Percentiles rank a stretch among this genome's conserved stretches.
Evolutionary conservation across 2,888 invertebrate genomes (phyloP).

Genomic region (Drosophila stalkeri): DNA sequence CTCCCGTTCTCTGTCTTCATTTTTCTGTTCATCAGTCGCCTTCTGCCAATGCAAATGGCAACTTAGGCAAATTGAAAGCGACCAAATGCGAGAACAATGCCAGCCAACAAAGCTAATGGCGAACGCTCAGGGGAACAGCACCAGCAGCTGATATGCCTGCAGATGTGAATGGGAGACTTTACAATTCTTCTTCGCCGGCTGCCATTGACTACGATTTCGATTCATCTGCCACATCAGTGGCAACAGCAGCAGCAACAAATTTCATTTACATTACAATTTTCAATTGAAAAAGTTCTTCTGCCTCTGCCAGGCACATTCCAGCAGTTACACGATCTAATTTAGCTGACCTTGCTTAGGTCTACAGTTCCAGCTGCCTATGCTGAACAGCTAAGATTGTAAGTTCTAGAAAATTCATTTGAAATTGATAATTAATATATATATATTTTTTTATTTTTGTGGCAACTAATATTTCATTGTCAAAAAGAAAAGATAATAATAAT

Average conservation of each 20-base stretch:
- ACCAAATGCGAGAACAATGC: conserved; percentile 52
- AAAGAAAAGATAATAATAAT: too few species aligned
- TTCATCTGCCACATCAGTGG: conserved; percentile 19
- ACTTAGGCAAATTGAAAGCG: conserved; percentile 77
- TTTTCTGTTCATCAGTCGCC: not conserved
- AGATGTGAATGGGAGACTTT: conserved; percentile 3
- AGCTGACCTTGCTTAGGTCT: conserved; percentile 41
- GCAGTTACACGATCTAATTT: conserved; percentile 36
- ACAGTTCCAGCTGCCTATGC: conserved; percentile 7
- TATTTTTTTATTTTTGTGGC: too few species aligned
- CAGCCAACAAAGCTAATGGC: conserved; percentile 38
- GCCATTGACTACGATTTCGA: conserved; percentile 8
- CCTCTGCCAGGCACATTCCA: not conserved
- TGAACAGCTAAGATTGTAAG: not conserved
- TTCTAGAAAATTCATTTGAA: not conserved
- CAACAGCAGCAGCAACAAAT: conserved; percentile 39
- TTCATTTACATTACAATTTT: conserved; percentile 57
- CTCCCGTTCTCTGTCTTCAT: not conserved
- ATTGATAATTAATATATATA: too few species aligned
- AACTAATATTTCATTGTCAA: too few species aligned
- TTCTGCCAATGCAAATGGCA: conserved; percentile 55
- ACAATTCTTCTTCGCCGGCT: conserved; percentile 1
- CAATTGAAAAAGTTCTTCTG: conserved; percentile 41
- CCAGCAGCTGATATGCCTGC: conserved; percentile 19
- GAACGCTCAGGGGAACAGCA: conserved; percentile 15